Evolutionary conservation across 2,113 vertebrate genomes (phyloP).

Genomic region (Trematocara unimaculatum): DNA sequence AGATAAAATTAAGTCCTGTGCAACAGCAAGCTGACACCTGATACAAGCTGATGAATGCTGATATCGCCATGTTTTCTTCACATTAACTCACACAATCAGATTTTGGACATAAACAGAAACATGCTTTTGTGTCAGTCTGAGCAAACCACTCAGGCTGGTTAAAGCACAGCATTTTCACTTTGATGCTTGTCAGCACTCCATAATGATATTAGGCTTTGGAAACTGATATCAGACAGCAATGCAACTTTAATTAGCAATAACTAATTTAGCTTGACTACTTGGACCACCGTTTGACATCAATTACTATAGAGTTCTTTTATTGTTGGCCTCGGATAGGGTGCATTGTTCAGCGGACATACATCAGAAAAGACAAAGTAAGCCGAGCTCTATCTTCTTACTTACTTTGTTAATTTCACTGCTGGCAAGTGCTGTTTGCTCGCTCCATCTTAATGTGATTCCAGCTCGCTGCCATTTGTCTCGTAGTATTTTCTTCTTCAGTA

Average conservation of each 20-base stretch:
- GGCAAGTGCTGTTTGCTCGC: slow-evolving; percentile 24
- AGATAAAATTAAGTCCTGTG: slow-evolving; percentile 2
- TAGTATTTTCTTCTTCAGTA: slow-evolving; percentile 31
- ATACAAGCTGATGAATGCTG: neutral
- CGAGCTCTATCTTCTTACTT: slow-evolving; percentile 39
- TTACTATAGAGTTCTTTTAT: neutral
- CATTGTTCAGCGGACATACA: slow-evolving; percentile 3
- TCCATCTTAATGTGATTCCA: slow-evolving; percentile 18
- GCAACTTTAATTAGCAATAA: slow-evolving; percentile 27
- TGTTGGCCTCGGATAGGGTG: neutral
- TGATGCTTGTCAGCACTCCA: neutral
- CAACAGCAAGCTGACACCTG: neutral
- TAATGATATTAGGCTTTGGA: slow-evolving; percentile 24
- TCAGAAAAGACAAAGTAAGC: slow-evolving; percentile 21
- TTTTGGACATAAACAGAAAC: neutral
- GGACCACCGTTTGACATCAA: slow-evolving; percentile 45
- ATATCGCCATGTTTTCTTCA: neutral
- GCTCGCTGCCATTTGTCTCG: slow-evolving; percentile 58
- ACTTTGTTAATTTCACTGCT: slow-evolving; percentile 36
- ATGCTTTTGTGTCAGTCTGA: neutral
- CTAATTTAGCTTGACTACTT: slow-evolving; percentile 30
- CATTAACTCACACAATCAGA: neutral
- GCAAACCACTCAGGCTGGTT: neutral
- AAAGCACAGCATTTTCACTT: neutral
- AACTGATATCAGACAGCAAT: neutral